A percentile compares a stretch with the other conserved stretches of the same genome.
Evolutionary conservation across 2,113 vertebrate genomes (phyloP).

Genomic region (Corapipo altera): DNA sequence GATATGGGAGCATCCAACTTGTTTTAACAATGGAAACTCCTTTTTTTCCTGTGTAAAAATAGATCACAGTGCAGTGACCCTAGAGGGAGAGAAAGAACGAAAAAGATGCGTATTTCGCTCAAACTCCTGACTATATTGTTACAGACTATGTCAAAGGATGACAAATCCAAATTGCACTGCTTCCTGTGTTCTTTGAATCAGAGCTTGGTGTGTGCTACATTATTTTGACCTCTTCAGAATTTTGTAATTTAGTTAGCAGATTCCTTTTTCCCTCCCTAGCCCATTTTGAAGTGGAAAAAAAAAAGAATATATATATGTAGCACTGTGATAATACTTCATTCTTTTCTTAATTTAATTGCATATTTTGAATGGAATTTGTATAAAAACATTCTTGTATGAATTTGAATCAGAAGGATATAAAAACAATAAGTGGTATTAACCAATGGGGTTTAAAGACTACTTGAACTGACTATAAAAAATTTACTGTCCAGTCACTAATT

Average conservation of each 20-base stretch:
- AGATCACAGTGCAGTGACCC: slow-evolving; percentile 35
- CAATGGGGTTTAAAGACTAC: background rate
- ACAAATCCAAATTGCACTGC: slow-evolving; percentile 2
- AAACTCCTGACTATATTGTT: slow-evolving; percentile 27
- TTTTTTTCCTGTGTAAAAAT: slow-evolving; percentile 49
- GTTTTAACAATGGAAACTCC: slow-evolving; percentile 61
- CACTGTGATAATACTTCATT: background rate
- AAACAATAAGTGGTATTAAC: background rate
- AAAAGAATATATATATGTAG: background rate
- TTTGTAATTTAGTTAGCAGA: slow-evolving; percentile 29
- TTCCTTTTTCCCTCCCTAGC: background rate
- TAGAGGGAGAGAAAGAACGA: slow-evolving; percentile 27
- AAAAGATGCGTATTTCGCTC: background rate
- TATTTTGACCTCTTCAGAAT: slow-evolving; percentile 12
- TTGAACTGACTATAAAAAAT: background rate
- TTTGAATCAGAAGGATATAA: background rate
- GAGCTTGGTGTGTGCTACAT: background rate
- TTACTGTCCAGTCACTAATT: background rate
- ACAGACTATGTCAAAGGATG: slow-evolving; percentile 40
- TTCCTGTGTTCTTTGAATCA: slow-evolving; percentile 45
- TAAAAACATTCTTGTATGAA: background rate
- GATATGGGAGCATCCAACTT: slow-evolving; percentile 37
- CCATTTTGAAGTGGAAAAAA: background rate
- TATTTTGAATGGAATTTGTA: background rate
- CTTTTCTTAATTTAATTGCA: background rate